Conservation (phyloP, 2,113 vertebrate genomes). For the Trogon melanurus region DNA sequence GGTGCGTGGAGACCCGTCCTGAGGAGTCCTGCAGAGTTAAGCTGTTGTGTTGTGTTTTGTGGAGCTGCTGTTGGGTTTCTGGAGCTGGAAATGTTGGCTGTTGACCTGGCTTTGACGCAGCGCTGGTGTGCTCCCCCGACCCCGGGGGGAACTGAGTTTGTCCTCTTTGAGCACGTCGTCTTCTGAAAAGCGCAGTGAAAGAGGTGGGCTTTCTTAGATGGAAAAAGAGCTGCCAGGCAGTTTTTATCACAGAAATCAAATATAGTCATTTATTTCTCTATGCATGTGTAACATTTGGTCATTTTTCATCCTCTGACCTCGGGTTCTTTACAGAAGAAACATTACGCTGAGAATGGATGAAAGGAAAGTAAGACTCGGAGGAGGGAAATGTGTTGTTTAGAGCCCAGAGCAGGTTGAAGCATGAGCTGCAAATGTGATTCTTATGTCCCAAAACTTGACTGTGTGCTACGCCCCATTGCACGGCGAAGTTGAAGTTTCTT, state of each 20-base stretch:
- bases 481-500: constrained; percentile 26
- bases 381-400: not conserved
- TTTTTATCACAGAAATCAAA: not conserved
- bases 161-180: not conserved
- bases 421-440: not conserved
- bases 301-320: not conserved
- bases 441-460: not conserved
- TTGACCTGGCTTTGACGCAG: not conserved
- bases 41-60: not conserved
- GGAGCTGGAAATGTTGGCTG: fast-evolving
- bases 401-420: not conserved
- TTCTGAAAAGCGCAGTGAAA: not conserved
- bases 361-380: not conserved
- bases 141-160: not conserved
- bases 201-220: not conserved
- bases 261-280: not conserved
- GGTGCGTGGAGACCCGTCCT: not conserved
- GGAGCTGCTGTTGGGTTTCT: not conserved
- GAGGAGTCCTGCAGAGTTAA: not conserved
- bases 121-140: not conserved
- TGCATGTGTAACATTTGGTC: not conserved
- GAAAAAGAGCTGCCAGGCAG: not conserved
- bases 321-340: not conserved
- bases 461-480: not conserved
- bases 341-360: not conserved